phyloP scores from a whole-genome alignment of 2,113 vertebrate species.

The Trematocara macrostoma region DNA sequence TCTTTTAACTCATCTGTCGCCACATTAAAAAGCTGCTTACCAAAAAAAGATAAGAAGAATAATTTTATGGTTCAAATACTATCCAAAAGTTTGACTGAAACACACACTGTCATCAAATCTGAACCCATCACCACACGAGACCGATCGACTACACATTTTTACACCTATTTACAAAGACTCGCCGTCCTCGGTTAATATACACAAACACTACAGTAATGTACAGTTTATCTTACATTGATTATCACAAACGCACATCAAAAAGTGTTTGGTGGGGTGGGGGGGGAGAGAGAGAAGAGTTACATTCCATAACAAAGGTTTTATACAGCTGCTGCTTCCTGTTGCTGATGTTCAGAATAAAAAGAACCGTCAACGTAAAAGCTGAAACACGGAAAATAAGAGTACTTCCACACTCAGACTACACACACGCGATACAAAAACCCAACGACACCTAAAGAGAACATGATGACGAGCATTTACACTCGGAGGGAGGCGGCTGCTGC shows the following conservation, averaged over 20 bases:
- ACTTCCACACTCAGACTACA: background rate
- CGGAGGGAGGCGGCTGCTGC: background rate
- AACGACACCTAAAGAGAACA: background rate
- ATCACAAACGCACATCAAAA: constrained; percentile 14
- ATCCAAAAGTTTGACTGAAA: background rate
- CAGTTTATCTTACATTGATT: background rate
- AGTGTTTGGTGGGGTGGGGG: background rate
- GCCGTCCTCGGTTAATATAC: background rate
- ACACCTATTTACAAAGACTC: background rate
- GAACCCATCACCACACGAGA: background rate
- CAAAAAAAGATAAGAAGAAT: background rate
- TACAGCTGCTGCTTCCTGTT: background rate
- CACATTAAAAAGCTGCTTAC: background rate
- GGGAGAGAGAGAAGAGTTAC: background rate
- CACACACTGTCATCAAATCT: background rate
- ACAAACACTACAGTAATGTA: constrained; percentile 12
- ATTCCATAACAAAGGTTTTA: constrained; percentile 24
- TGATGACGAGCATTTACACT: background rate
- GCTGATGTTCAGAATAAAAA: constrained; percentile 5
- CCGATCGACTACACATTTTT: background rate
- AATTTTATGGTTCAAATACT: background rate
- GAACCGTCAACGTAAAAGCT: background rate
- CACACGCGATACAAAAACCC: background rate
- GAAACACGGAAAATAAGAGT: background rate
- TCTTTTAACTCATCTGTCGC: background rate